Percentiles rank a stretch among this genome's conserved stretches.
These are phyloP conservation scores for Nomada lathburiana DNA, from an alignment of 2,888 invertebrate species.

Conservation along the genomic window DNA sequence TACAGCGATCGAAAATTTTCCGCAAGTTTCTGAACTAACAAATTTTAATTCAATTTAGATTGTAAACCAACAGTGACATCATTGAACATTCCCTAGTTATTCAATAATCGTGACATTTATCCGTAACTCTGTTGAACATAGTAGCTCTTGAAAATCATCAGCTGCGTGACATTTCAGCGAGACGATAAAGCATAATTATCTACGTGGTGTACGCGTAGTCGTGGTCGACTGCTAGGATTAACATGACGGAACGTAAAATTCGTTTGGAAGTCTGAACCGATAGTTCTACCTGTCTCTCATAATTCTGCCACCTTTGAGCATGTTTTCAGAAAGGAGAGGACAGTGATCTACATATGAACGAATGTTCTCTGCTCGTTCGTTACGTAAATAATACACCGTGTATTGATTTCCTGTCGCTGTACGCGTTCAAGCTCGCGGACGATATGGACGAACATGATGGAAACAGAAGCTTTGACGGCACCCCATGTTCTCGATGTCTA, in stretches of 20 bases:
- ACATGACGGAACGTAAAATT: slow-evolving; percentile 14
- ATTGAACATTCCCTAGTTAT: not conserved
- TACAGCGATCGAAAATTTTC: too few relatives aligned
- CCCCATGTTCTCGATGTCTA: slow-evolving; percentile 21
- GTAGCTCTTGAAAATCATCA: not conserved
- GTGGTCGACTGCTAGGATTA: slow-evolving; percentile 15
- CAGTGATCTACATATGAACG: not conserved
- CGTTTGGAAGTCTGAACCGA: not conserved
- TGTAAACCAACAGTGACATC: not conserved
- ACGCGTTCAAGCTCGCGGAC: slow-evolving; percentile 16
- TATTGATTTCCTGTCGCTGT: slow-evolving; percentile 54
- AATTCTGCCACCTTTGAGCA: not conserved
- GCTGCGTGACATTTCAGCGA: not conserved
- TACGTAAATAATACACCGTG: slow-evolving; percentile 46
- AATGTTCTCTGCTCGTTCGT: slow-evolving; percentile 17
- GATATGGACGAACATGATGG: slow-evolving; percentile 28
- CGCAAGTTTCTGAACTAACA: too few relatives aligned
- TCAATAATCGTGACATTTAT: not conserved
- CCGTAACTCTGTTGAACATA: not conserved
- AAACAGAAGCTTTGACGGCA: slow-evolving; percentile 51
- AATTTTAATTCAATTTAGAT: too few relatives aligned
- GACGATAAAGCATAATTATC: not conserved
- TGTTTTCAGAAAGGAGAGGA: slow-evolving; percentile 5
- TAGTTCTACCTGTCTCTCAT: not conserved
- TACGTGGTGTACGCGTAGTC: not conserved